Base-by-base conservation (phyloP, 1,140 invertebrate species). In the Drosophila nigrodunni region DNA sequence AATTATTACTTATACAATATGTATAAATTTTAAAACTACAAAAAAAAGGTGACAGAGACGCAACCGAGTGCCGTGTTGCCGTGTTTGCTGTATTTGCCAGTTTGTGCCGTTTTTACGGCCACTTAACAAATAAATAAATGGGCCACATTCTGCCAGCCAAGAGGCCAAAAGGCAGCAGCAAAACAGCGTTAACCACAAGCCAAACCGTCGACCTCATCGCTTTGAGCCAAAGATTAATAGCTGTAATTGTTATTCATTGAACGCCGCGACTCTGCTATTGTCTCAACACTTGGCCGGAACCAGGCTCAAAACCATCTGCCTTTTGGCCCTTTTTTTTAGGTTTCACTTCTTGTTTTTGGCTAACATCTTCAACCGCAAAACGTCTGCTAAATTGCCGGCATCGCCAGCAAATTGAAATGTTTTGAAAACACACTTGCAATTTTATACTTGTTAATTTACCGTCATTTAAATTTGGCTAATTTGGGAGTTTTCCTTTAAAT, bases 71-170 rank as follows among this genome's bases (percentile, higher is more conserved):
- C 57, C 58, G 50, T 61, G 46, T 61, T 78, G 54, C 47, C 30
- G 43, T 39, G 13, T 15, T 66, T 74, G 58, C 39, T n/a, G 50
- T 41, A 44, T 49, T 82, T 21, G 80, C 39, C 39, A n/a, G 64
- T 68, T 82, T 74, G 25, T 30, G 79, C 83, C 80, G 81, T 82
- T 89, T 89, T 90, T 89, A 89, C 69, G 85, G 86, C 80, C 85
- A 89, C 85, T 89, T 89, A 89, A 85, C 85, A 89, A 89, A 89
- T 89, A 89, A 81, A 89, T 89, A 89, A 89, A 89, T 89, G 85
- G 81, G 67, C 77, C 68, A 64, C 80, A 88, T 83, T 89, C 15
- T 88, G 80, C 80, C 73, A 54, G 69, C 76, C 43, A 69, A 46
- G 30, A 7, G 46, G 74, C 57, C 64, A 75, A 65, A 66, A 54